phyloP scores from a whole-genome alignment of 23 tunicate species.

The Phallusia fumigata region DNA sequence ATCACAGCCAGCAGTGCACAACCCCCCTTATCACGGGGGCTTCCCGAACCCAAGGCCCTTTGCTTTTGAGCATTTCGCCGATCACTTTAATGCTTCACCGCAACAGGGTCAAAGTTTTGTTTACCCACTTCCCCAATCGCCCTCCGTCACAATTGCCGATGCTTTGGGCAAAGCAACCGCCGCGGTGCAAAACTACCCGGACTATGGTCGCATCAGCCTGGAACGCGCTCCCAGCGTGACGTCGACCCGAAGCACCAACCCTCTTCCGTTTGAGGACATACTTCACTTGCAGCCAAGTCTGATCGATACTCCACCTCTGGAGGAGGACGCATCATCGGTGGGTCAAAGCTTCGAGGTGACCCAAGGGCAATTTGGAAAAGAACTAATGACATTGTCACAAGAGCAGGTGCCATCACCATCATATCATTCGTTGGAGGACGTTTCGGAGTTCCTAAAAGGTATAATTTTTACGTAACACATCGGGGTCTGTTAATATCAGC shows the following conservation, averaged over 20 bases:
- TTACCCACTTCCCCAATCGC: neutral
- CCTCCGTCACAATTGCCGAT: neutral
- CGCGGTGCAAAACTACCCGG: neutral
- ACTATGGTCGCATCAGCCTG: neutral
- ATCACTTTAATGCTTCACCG: neutral
- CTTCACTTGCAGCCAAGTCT: neutral
- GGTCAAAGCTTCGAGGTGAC: neutral
- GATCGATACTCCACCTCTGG: neutral
- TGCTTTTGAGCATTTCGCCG: neutral
- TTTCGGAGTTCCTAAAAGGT: no score
- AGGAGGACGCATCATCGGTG: neutral
- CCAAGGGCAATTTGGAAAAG: no score
- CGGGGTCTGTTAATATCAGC: no score
- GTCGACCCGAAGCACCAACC: no score
- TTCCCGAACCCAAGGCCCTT: neutral
- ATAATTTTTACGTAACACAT: no score
- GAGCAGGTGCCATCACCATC: no score
- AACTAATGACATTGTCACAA: no score
- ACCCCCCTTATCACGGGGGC: neutral
- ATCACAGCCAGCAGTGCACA: neutral
- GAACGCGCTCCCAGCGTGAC: neutral
- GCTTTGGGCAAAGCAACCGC: neutral
- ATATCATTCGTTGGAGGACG: no score
- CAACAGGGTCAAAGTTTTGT: neutral
- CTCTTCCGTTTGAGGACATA: no score